A percentile compares a stretch with the other conserved stretches of the same genome.
Evolutionary conservation across 1,140 invertebrate species (phyloP).

Genomic region (Halesus radiatus): DNA sequence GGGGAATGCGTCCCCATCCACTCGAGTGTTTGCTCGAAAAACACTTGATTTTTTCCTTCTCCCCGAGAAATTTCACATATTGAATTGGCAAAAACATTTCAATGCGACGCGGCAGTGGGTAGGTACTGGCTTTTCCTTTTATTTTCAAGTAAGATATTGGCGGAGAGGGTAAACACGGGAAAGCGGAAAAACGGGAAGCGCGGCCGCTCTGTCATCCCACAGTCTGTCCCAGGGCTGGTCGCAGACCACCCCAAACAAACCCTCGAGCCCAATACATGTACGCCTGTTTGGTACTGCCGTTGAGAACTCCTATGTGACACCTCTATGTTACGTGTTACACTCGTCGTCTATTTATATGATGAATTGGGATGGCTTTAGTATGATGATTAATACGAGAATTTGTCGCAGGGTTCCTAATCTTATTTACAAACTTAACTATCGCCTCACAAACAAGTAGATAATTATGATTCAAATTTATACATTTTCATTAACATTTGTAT

Average conservation of each 20-base stretch:
- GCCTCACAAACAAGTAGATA: too few relatives aligned
- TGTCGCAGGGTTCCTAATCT: too few relatives aligned
- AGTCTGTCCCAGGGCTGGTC: not conserved
- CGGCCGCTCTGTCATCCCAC: conserved; percentile 15
- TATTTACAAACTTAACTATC: too few relatives aligned
- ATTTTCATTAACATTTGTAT: too few relatives aligned
- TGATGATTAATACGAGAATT: too few relatives aligned
- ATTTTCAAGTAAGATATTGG: conserved; percentile 32
- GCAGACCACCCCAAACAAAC: not conserved
- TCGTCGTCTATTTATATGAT: not conserved
- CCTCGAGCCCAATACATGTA: not conserved
- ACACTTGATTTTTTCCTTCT: not conserved
- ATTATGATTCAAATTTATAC: too few relatives aligned
- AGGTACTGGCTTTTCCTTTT: not conserved
- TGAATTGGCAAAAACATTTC: conserved; percentile 41
- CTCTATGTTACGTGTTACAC: not conserved
- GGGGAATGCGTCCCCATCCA: not conserved
- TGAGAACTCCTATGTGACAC: not conserved
- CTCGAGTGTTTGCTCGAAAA: conserved; percentile 26
- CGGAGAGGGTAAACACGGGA: conserved; percentile 24
- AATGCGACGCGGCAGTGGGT: not conserved
- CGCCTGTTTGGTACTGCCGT: not conserved
- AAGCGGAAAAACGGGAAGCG: not conserved
- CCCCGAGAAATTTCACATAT: conserved; percentile 31
- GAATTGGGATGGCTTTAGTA: not conserved